Percentiles rank a stretch among this genome's conserved stretches.
phyloP scores from a whole-genome alignment of 2,888 invertebrate genomes.

The Agapetus fuscipes region DNA sequence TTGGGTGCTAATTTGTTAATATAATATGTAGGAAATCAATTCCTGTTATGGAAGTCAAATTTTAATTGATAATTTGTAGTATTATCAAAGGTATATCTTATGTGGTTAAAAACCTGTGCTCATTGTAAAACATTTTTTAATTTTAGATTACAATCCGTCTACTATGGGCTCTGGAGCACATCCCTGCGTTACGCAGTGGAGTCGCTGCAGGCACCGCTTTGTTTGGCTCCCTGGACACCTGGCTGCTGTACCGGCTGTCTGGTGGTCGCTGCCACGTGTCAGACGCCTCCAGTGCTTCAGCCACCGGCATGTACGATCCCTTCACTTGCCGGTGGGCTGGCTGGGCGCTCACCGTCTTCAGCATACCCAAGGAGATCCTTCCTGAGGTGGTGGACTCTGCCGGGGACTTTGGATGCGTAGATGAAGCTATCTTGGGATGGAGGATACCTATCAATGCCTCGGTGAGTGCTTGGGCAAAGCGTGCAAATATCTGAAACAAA shows the following conservation, averaged over 20 bases:
- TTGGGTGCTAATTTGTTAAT: too few relatives aligned
- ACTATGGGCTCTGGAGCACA: conserved; percentile 67
- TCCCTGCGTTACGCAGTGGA: conserved; percentile 57
- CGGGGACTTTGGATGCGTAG: conserved; percentile 60
- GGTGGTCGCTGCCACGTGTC: conserved; percentile 59
- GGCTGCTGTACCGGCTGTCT: conserved; percentile 79
- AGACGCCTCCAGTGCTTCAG: conserved; percentile 85
- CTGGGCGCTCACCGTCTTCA: conserved; percentile 59
- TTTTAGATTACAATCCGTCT: conserved; percentile 66
- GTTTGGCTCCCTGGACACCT: conserved; percentile 88
- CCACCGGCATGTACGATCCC: conserved; percentile 90
- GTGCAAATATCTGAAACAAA: too few relatives aligned
- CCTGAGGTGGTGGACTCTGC: conserved; percentile 75
- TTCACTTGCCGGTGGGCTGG: conserved; percentile 80
- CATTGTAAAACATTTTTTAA: conserved; percentile 4
- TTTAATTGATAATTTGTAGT: too few relatives aligned
- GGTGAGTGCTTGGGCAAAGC: conserved; percentile 52
- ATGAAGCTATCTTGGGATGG: conserved; percentile 59
- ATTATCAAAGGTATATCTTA: too few relatives aligned
- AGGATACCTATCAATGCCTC: conserved; percentile 69
- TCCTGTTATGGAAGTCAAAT: too few relatives aligned
- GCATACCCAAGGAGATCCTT: conserved; percentile 64
- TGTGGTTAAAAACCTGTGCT: too few relatives aligned
- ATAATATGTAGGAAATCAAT: too few relatives aligned
- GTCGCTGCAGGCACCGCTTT: conserved; percentile 54